Conservation (phyloP, 2,113 vertebrate genomes). For the Corvus hawaiiensis region DNA sequence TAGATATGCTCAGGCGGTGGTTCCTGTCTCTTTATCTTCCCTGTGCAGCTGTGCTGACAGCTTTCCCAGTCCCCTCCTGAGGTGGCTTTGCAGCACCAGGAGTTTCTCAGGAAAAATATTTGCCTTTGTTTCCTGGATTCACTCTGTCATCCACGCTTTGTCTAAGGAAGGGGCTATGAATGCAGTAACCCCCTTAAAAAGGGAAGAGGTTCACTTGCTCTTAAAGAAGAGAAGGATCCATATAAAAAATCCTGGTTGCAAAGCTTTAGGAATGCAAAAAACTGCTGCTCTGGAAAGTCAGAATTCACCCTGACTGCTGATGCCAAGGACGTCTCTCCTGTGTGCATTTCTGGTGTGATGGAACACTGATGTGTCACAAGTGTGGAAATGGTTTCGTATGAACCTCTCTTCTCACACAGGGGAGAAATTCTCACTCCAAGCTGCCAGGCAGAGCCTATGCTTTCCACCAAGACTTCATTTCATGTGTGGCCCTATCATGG, state of each 20-base stretch:
- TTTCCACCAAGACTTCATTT: neutral
- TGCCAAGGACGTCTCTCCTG: neutral
- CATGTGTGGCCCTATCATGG: neutral
- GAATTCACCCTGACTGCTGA: neutral
- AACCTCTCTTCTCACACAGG: accelerated
- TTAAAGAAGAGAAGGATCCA: neutral
- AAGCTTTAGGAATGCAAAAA: neutral
- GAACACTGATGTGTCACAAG: neutral
- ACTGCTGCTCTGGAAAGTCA: neutral
- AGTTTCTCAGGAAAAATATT: neutral
- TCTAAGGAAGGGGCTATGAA: neutral
- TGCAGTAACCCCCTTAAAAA: neutral
- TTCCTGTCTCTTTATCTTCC: slow-evolving; percentile 51
- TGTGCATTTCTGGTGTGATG: neutral
- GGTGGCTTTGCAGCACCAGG: neutral
- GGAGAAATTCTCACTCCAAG: neutral
- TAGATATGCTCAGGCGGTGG: neutral
- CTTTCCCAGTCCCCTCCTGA: neutral
- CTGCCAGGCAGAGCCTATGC: neutral
- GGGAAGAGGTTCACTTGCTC: neutral
- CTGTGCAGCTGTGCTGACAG: neutral
- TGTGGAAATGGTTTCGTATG: neutral
- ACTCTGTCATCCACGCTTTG: neutral
- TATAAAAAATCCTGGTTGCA: neutral
- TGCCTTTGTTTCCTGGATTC: neutral